A percentile compares a stretch with the other conserved stretches of the same genome.
Evolutionary conservation across 2,888 invertebrate genomes (phyloP).

Genomic region (Marasmarcha lunaedactyla): DNA sequence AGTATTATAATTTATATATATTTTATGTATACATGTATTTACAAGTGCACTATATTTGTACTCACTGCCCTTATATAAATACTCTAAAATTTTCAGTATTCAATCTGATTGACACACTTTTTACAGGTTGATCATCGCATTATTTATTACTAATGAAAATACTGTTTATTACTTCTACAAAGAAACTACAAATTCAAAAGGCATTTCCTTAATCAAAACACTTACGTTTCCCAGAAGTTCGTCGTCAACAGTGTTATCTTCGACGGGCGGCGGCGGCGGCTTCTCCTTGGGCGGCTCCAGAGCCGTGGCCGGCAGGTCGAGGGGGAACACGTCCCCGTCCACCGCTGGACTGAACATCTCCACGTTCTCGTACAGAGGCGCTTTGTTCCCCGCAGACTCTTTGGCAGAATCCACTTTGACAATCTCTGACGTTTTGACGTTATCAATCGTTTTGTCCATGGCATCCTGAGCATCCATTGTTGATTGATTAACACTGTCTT

Average conservation of each 20-base stretch:
- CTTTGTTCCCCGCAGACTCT: constrained; percentile 29
- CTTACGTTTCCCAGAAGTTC: constrained; percentile 60
- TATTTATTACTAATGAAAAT: too few relatives aligned
- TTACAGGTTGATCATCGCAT: too few relatives aligned
- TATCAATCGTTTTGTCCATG: constrained; percentile 17
- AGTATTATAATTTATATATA: too few relatives aligned
- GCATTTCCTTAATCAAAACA: too few relatives aligned
- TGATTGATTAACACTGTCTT: constrained; percentile 38
- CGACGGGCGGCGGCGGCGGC: constrained; percentile 84
- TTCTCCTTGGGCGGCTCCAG: constrained; percentile 87
- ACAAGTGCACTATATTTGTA: too few relatives aligned
- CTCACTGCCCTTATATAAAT: too few relatives aligned
- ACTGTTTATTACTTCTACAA: too few relatives aligned
- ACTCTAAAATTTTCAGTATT: too few relatives aligned
- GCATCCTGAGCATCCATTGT: constrained; percentile 47
- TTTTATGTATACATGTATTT: too few relatives aligned
- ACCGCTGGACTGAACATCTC: constrained; percentile 45
- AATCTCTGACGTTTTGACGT: constrained; percentile 15
- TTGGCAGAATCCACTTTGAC: constrained; percentile 17
- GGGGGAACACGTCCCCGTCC: constrained; percentile 42
- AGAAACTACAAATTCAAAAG: too few relatives aligned
- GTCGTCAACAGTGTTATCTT: constrained; percentile 44
- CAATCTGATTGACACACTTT: too few relatives aligned
- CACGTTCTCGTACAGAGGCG: constrained; percentile 73
- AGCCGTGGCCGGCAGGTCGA: constrained; percentile 69